Evolutionary conservation across 2,113 vertebrate species (phyloP), one percentile per base, ranked within the genome.

Genomic region (Eleginops maclovinus): DNA sequence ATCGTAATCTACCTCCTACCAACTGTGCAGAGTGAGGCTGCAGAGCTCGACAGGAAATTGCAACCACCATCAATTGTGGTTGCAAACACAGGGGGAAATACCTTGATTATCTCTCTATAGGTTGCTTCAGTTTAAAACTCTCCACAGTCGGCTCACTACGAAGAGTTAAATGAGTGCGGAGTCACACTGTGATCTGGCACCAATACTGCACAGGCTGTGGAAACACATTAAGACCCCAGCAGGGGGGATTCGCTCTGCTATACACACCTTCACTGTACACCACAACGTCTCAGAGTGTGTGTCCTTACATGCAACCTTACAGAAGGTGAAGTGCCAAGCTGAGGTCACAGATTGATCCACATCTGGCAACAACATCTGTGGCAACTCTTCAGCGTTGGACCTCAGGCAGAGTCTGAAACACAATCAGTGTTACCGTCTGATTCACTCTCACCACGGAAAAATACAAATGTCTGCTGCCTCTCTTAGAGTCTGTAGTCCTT

Each of bases 341-440:
- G 60, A 77, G 75, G 60, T 85, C 84, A 79, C 60, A 73, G 54
- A 77, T 79, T 83, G 66, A 81, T 81, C 64, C 60, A 85, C 75
- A 85, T 90, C 79, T 87, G 77, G 84, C 69, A 58, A 24, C 55
- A 70, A 66, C 84, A 88, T 72, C 82, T 83, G 84, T 12, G n/a
- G 22, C 26, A 67, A 68, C 47, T 84, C 75, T 71, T 75, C 46
- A 72, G 44, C 53, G 14, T 58, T 61, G n/a, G 28, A 81, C 79
- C 72, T 41, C 55, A 43, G 81, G 86, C 74, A 21, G 62, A 53
- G 21, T 4, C 3, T 0, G 22, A 62, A 26, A 8, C 31, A 61
- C 53, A 17, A 40, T 79, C 71, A 67, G 50, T 7, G 44, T 54
- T 65, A 44, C 46, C 58, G 24, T 31, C 53, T 46, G 14, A 43